These are phyloP conservation scores for Rattus rattus DNA, from an alignment of 2,113 vertebrate species.

Conservation along the genomic window DNA sequence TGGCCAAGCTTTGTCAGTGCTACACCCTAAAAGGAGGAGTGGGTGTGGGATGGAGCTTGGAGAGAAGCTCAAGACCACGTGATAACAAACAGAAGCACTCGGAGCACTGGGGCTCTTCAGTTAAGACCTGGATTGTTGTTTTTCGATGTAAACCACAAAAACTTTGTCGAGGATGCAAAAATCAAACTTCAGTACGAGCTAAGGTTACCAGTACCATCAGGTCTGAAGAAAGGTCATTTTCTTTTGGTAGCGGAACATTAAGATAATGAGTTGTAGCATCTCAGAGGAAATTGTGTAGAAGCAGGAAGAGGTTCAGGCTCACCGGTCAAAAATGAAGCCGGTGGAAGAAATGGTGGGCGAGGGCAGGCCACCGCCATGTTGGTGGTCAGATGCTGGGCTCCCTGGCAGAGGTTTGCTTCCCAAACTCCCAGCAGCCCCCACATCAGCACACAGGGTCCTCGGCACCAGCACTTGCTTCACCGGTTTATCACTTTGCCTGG, in stretches of 20 bases:
- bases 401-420: background rate
- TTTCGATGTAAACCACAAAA: background rate
- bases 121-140: constrained; percentile 4
- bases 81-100: background rate
- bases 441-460: background rate
- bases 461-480: background rate
- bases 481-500: background rate
- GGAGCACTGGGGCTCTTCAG: background rate
- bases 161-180: background rate
- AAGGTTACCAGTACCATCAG: background rate
- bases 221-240: background rate
- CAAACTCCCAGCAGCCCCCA: background rate
- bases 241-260: background rate
- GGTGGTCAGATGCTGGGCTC: background rate
- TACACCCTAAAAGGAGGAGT: background rate
- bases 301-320: background rate
- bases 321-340: background rate
- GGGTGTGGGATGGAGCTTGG: background rate
- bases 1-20: background rate
- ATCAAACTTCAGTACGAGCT: background rate
- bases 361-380: background rate
- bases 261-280: background rate
- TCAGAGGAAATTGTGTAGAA: background rate
- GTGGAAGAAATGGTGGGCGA: background rate
- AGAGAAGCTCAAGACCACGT: background rate